Evolutionary conservation across 1,140 invertebrate genomes (phyloP), one percentile per base, ranked within the genome.

Genomic region (Anoplolepis gracilipes): DNA sequence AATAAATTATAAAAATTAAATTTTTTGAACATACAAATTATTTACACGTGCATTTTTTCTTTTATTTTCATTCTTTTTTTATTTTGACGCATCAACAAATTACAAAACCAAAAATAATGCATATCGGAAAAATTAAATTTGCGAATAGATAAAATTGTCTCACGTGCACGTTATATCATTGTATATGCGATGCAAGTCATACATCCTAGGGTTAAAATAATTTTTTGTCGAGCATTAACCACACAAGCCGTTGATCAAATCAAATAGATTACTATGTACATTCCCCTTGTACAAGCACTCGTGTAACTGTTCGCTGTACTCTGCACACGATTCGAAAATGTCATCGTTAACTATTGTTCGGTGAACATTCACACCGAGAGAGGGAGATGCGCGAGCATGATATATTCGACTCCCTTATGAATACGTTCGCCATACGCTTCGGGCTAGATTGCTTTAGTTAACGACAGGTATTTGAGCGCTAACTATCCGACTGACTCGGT

Each of bases 381-480:
- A 73, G 36, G 64, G 57, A 46, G 67, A 65, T 55, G 85, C 73
- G 84, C 82, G 33, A 72, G 57, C 84, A 73, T 59, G 79, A 88
- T 88, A 82, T 78, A 87, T 89, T 87, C 62, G 53, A n/a, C 73
- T 87, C 87, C 64, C 85, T 64, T 62, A 87, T 88, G 88, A 87
- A 88, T 88, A 90, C 75, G 79, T 79, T 84, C 78, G 64, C 73
- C 78, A 73, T 88, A 84, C 72, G 72, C 87, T 88, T 55, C 64
- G 49, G 77, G 85, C 62, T 78, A 90, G 87, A 89, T 89, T 89
- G 87, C 78, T 84, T 87, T 84, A 89, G 88, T 90, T 90, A 90
- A 89, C 88, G 88, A 89, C 88, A 87, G 79, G 79, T 89, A 87
- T 90, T 89, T 76, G 69, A 78, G 67, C 78, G 82, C 81, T 78